These are phyloP conservation scores for Fabriciana adippe DNA, from an alignment of 2,888 invertebrate species.

Conservation along the genomic window DNA sequence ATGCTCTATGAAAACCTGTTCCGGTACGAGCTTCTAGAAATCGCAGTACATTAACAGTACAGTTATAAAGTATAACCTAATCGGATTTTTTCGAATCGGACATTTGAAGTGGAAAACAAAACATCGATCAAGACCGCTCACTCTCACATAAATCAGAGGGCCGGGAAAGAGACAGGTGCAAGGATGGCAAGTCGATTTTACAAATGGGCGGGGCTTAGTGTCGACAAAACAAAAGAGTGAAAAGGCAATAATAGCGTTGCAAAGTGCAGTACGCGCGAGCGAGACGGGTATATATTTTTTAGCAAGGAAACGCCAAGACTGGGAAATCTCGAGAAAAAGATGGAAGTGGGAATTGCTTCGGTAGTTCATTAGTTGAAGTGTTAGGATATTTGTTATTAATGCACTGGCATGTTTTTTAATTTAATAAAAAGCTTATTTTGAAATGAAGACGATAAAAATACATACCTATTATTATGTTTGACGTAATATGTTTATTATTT, in stretches of 20 bases:
- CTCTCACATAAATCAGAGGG: constrained; percentile 81
- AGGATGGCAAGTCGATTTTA: constrained; percentile 78
- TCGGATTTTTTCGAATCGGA: constrained; percentile 63
- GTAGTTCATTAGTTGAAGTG: constrained; percentile 41
- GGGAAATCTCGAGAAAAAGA: constrained; percentile 75
- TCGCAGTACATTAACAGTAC: constrained; percentile 71
- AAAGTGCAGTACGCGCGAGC: constrained; percentile 68
- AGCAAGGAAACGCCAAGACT: constrained; percentile 67
- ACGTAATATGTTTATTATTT: no score
- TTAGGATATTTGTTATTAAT: constrained; percentile 42
- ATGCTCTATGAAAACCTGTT: constrained; percentile 48
- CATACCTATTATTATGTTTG: no score
- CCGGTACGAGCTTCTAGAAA: constrained; percentile 67
- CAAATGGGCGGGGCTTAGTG: constrained; percentile 81
- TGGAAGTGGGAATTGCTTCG: constrained; percentile 48
- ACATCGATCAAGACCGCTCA: constrained; percentile 80
- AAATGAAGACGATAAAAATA: neutral
- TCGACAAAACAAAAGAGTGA: constrained; percentile 79
- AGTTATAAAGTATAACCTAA: constrained; percentile 65
- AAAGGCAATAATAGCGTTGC: constrained; percentile 76
- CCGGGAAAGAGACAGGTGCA: constrained; percentile 79
- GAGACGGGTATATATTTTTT: constrained; percentile 56
- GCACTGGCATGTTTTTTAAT: constrained; percentile 30
- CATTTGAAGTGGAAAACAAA: constrained; percentile 75
- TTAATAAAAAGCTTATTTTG: neutral